Evolutionary conservation across 2,888 invertebrate species (phyloP), one percentile per base, ranked within the genome.

Genomic region (Orchesellides sinensis): DNA sequence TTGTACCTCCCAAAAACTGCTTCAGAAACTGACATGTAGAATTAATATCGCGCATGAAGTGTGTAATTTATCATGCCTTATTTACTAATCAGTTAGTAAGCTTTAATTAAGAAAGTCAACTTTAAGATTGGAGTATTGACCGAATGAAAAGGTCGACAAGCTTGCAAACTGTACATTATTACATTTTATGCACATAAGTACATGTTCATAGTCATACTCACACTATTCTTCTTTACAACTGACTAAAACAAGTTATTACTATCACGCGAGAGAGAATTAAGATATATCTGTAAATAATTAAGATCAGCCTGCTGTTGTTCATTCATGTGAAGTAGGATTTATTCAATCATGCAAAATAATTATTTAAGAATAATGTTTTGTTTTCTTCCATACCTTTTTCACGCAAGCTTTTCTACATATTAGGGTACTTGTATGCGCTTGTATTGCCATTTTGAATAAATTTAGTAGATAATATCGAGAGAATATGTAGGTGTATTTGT

Each of bases 301-400:
- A 35, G 35, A n/a, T 65, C 21, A n/a, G 66, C 40, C 59, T 65
- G 54, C 35, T 61, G 35, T 66, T 73, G 73, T 52, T 81, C 81
- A 74, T 73, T 73, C 68, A 73, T 61, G 59, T 61, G 68, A 59
- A 74, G 17, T 68, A 52, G 23, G 59, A 72, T 68, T 80, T 81
- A 81, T 68, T 65, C 81, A 74, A 81, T 73, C 73, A 81, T 74
- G 73, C 81, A 74, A 69, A 65, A 56, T 72, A 56, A 66, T 80
- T 66, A 80, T 79, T 78, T 78, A 78, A 78, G 63, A 77, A 40
- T 59, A 25, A 54, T 54, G 19, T 65, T 65, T 45, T 12, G 40
- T 65, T 65, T 52, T 52, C 52, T 52, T 52, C 52, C 2, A 52
- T 21, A 21, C 52, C 52, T 52, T 3, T 52, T n/a, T n/a, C n/a